Evolutionary conservation across 2,888 invertebrate genomes (phyloP).

Genomic region (Drosophila paranaensis): DNA sequence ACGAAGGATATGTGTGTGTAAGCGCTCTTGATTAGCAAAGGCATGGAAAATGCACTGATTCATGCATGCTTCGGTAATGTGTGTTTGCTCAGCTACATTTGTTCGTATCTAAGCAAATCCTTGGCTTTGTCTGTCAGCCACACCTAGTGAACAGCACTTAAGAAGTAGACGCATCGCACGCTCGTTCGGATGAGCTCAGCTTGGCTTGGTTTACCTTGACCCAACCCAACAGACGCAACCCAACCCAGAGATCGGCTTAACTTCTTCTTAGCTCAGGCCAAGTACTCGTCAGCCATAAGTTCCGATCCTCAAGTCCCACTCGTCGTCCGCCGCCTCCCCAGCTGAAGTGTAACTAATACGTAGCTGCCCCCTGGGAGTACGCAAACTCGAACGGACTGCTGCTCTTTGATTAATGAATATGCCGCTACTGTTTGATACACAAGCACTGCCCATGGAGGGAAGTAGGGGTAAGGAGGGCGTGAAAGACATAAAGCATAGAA

Average conservation of each 20-base stretch:
- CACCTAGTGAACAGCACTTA: constrained; percentile 32
- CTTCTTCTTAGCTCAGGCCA: constrained; percentile 40
- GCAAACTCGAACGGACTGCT: constrained; percentile 45
- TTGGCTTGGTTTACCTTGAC: constrained; percentile 46
- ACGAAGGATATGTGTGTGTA: neutral
- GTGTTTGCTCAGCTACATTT: constrained; percentile 1
- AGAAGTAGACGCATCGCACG: constrained; percentile 36
- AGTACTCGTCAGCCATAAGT: constrained; percentile 29
- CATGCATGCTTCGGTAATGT: constrained; percentile 6
- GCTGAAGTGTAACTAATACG: constrained; percentile 71
- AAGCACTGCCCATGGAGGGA: constrained; percentile 4
- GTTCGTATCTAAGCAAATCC: constrained; percentile 22
- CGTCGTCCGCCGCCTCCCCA: neutral
- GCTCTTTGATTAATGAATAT: constrained; percentile 72
- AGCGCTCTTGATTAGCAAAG: constrained; percentile 12
- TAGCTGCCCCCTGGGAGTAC: constrained; percentile 36
- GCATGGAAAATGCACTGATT: constrained; percentile 5
- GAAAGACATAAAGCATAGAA: constrained; percentile 38
- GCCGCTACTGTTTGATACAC: constrained; percentile 72
- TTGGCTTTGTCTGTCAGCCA: constrained; percentile 45
- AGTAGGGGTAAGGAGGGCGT: neutral
- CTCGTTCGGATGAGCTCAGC: constrained; percentile 46
- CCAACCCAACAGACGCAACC: constrained; percentile 34
- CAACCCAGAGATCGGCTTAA: constrained; percentile 32
- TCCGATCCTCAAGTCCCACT: constrained; percentile 12